A percentile compares a stretch with the other conserved stretches of the same genome.
phyloP scores from a whole-genome alignment of 2,888 invertebrate genomes.

The Cosmia trapezina region DNA sequence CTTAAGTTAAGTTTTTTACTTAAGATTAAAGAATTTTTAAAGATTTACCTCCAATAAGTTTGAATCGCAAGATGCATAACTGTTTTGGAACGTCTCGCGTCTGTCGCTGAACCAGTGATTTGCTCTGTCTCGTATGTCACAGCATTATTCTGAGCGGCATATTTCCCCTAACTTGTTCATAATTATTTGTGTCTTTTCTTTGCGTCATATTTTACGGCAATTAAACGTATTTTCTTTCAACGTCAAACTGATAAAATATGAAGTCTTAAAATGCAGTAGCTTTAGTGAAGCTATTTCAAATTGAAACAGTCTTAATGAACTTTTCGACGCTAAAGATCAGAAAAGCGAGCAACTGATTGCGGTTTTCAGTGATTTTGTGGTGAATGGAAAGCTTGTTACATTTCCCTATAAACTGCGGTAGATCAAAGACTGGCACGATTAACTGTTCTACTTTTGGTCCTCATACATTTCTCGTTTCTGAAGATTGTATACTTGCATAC shows the following conservation, averaged over 20 bases:
- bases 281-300: not conserved
- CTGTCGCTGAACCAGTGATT: not conserved
- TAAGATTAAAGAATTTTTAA: too few relatives aligned
- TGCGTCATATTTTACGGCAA: not conserved
- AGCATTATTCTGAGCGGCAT: not conserved
- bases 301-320: not conserved
- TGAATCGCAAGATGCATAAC: not conserved
- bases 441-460: not conserved
- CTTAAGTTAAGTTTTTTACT: too few relatives aligned
- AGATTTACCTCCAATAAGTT: too few relatives aligned
- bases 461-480: not conserved
- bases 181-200: not conserved
- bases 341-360: conserved; percentile 6
- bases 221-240: not conserved
- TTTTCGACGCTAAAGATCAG: not conserved
- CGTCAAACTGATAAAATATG: not conserved
- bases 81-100: not conserved
- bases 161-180: too few relatives aligned
- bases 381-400: not conserved
- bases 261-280: not conserved
- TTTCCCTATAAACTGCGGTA: not conserved
- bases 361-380: not conserved
- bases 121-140: not conserved
- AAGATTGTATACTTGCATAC: not conserved
- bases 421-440: not conserved